Base-by-base conservation (phyloP, 2,797 vertebrate species). In the Propithecus deckenii region DNA sequence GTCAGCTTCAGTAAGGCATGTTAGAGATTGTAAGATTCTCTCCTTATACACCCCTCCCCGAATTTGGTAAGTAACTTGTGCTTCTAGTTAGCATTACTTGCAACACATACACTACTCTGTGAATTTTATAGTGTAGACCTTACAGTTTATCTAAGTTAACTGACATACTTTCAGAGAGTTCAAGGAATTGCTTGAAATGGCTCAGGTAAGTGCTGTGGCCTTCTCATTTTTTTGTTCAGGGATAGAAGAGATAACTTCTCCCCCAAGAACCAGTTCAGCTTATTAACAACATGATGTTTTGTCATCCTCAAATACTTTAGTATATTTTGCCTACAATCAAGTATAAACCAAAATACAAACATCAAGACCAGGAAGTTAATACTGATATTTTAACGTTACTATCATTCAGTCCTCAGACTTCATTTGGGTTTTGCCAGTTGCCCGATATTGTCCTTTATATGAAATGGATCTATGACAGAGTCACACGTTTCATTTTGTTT, bases 391-490 rank as follows among this genome's bases (percentile, higher is more conserved):
- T 84, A 84, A 9, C 10, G 43, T 57, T 87, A 84, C 63, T 43
- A 20, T 63, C 12, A 4, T 50, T 78, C 28, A 55, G 23, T n/a
- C 55, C 15, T 86, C 4, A 17, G 35, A 52, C 15, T 74, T 12
- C 41, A n/a, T 63, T 86, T 32, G 65, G 85, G 28, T 80, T 94
- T 95, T 92, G 32, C 32, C 43, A 74, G 55, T 74, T 94, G 75
- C 43, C 52, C 28, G 25, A 0, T 79, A 63, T 57, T 65, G 52
- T 75, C 28, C 38, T 78, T 86, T 79, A 79, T 61, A 32, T 89
- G 55, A 93, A 89, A 55, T 65, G 7, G 18, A 15, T 84, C 17
- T 23, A 43, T 84, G 74, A 35, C 18, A 78, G 52, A 93, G 35
- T 67, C 41, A 41, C 11, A 72, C 2, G 0, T 35, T 30, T 25